These are phyloP conservation scores for Sphenopsis melanotis DNA, from an alignment of 2,797 vertebrate genomes.

Conservation along the genomic window DNA sequence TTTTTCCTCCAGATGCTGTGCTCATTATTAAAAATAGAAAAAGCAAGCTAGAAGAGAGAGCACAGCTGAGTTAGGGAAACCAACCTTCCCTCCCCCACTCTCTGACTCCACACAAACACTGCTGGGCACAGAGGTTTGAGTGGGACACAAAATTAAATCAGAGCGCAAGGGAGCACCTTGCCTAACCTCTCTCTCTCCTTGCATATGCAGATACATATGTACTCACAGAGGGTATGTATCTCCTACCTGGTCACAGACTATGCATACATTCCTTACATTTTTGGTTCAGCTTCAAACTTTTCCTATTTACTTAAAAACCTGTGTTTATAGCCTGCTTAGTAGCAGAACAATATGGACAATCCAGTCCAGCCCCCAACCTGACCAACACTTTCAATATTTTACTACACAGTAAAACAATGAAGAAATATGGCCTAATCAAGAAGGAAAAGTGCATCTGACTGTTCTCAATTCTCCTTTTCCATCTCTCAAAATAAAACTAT, in stretches of 20 bases:
- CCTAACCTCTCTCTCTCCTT: background rate
- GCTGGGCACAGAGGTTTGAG: background rate
- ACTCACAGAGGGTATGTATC: background rate
- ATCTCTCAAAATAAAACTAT: background rate
- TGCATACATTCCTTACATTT: background rate
- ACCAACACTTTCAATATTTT: background rate
- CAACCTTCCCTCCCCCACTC: background rate
- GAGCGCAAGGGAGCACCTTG: background rate
- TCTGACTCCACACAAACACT: background rate
- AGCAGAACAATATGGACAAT: background rate
- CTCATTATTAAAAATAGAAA: background rate
- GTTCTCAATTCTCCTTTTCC: background rate
- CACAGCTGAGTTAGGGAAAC: background rate
- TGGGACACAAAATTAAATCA: background rate
- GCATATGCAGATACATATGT: background rate
- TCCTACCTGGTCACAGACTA: background rate
- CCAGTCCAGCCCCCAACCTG: background rate
- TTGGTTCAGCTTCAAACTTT: background rate
- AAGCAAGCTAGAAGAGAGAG: background rate
- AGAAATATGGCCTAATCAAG: background rate
- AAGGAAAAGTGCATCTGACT: background rate
- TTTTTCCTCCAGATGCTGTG: rapidly evolving
- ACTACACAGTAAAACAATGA: background rate
- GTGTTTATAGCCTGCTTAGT: background rate
- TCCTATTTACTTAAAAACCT: background rate